These are phyloP conservation scores for Lerista edwardsae DNA, from an alignment of 2,797 vertebrate species.

Conservation along the genomic window DNA sequence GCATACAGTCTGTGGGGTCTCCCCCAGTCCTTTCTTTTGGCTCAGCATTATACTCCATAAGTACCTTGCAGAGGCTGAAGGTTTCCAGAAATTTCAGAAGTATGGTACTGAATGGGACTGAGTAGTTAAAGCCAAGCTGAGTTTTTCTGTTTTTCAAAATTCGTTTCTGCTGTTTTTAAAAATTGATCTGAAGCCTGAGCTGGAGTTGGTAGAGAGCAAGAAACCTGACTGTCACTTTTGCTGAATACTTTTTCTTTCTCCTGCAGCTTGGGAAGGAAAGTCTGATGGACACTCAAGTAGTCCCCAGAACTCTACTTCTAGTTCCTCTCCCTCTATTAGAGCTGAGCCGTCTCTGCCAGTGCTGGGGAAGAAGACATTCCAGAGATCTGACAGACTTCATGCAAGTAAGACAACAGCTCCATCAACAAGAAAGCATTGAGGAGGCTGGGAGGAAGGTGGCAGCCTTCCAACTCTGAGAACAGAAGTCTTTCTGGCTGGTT, in stretches of 20 bases:
- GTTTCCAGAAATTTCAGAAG: neutral
- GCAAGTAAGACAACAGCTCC: conserved; percentile 80
- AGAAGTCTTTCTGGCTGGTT: neutral
- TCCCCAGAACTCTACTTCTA: conserved; percentile 78
- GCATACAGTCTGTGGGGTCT: too few species aligned
- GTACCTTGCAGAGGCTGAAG: neutral
- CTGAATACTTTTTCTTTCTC: conserved; percentile 16
- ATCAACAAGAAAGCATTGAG: neutral
- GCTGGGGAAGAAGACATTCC: conserved; percentile 87
- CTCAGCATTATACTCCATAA: too few species aligned
- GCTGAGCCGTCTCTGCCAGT: conserved; percentile 82
- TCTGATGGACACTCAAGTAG: conserved; percentile 73
- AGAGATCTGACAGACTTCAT: conserved; percentile 87
- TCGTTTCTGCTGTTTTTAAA: neutral
- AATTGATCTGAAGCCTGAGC: neutral
- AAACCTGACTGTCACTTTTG: neutral
- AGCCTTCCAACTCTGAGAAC: neutral
- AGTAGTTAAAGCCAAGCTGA: neutral
- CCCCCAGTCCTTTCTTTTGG: neutral
- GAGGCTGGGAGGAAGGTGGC: neutral
- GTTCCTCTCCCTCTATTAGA: conserved; percentile 77
- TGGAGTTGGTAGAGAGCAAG: neutral
- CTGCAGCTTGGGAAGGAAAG: conserved; percentile 82
- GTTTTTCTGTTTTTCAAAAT: neutral
- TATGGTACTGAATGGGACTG: neutral